Evolutionary conservation across 2,888 invertebrate genomes (phyloP).

Genomic region (Cinara cedri): DNA sequence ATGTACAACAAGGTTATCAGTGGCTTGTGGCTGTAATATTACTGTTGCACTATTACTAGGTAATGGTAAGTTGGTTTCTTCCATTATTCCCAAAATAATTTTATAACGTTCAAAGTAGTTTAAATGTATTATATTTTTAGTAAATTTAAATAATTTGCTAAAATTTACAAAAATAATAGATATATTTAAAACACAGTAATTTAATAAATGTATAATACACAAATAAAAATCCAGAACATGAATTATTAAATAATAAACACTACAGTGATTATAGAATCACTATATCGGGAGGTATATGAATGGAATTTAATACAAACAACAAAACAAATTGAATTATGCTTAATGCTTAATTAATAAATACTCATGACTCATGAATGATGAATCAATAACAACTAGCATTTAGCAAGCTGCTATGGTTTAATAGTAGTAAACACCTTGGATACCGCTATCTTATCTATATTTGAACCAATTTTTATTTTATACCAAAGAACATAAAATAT

Average conservation of each 20-base stretch:
- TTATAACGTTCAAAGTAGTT: background rate
- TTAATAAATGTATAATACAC: background rate
- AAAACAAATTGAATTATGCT: no score
- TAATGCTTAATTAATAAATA: no score
- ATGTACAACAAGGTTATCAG: slow-evolving; percentile 37
- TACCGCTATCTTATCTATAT: no score
- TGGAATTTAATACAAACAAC: no score
- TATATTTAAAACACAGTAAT: background rate
- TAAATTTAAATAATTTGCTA: background rate
- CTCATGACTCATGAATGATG: no score
- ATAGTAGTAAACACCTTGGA: no score
- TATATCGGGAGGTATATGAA: no score
- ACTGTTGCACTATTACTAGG: slow-evolving; percentile 34
- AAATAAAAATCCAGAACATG: background rate
- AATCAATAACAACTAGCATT: no score
- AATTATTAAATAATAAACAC: background rate
- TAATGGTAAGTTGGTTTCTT: slow-evolving; percentile 14
- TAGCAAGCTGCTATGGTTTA: no score
- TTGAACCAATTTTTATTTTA: no score
- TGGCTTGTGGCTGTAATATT: slow-evolving; percentile 29
- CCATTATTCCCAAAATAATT: slow-evolving; percentile 11
- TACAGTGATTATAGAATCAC: no score
- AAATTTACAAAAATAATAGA: background rate
- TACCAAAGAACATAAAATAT: no score
- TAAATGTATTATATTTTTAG: background rate